Conservation (phyloP, 2,113 vertebrate genomes). For the Pseudolaguvia tuberculata region DNA sequence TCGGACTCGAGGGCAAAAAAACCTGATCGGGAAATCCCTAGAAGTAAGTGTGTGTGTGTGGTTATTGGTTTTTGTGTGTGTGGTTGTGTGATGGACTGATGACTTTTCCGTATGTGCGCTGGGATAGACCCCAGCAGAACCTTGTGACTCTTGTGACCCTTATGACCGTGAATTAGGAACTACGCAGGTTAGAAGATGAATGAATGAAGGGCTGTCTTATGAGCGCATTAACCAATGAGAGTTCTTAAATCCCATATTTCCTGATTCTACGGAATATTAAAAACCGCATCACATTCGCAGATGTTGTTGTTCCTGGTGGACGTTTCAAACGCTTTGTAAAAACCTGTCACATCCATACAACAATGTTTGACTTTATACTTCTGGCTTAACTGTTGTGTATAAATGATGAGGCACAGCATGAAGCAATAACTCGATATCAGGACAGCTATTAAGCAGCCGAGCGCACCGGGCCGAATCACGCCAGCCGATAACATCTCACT, state of each 20-base stretch:
- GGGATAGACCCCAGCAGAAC: no score
- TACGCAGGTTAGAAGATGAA: no score
- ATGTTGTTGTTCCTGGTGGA: background rate
- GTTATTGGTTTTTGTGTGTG: no score
- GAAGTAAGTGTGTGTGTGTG: no score
- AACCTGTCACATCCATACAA: background rate
- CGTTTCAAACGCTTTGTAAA: background rate
- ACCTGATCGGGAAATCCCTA: no score
- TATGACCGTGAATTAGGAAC: no score
- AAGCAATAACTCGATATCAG: constrained; percentile 28
- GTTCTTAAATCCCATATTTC: background rate
- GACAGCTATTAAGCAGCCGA: constrained; percentile 8
- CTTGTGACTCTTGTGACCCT: no score
- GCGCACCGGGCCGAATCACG: constrained; percentile 15
- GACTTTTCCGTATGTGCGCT: no score
- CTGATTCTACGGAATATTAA: background rate
- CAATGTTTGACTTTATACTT: background rate
- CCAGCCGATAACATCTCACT: constrained; percentile 34
- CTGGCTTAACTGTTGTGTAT: background rate
- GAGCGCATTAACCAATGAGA: no score
- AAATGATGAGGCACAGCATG: constrained; percentile 15
- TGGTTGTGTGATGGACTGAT: no score
- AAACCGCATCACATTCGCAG: background rate
- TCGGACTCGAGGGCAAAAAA: no score
- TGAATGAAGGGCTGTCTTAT: no score